These are phyloP conservation scores for Trichacis sp. DNA, from an alignment of 2,888 invertebrate species.

Conservation along the genomic window DNA sequence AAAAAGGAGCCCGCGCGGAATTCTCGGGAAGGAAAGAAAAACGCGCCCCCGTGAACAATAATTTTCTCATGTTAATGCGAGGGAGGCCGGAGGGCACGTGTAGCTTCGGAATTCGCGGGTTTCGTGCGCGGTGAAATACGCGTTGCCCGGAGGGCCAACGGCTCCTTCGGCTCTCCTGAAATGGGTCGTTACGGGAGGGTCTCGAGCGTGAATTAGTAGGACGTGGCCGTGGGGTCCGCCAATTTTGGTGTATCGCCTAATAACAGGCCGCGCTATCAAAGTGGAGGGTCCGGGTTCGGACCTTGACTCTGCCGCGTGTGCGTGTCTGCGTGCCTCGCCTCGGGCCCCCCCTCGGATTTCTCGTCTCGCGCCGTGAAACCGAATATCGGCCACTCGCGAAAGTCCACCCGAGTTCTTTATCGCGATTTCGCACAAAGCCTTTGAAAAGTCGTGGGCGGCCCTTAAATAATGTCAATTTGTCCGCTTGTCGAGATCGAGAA, in stretches of 20 bases:
- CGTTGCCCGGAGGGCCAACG: conserved; percentile 9
- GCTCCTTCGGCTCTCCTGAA: conserved; percentile 1
- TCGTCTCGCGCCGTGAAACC: conserved; percentile 7
- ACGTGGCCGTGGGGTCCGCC: conserved; percentile 57
- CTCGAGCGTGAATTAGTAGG: conserved; percentile 57
- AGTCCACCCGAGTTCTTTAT: neutral
- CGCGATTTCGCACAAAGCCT: neutral
- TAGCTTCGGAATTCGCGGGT: conserved; percentile 36
- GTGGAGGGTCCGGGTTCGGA: conserved; percentile 20
- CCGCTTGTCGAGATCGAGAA: neutral
- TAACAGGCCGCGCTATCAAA: conserved; percentile 54
- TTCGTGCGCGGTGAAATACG: conserved; percentile 1
- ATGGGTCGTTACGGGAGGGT: conserved; percentile 8
- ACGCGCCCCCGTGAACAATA: conserved; percentile 28
- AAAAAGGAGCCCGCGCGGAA: conserved; percentile 17
- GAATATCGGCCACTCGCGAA: conserved; percentile 10
- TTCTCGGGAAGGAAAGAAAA: conserved; percentile 9
- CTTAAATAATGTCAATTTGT: conserved; percentile 5
- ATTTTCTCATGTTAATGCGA: conserved; percentile 32
- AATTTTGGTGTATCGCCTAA: conserved; percentile 67
- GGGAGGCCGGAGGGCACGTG: conserved; percentile 39
- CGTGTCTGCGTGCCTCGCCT: conserved; percentile 2
- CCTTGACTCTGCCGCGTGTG: conserved; percentile 20
- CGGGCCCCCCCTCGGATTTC: conserved; percentile 12
- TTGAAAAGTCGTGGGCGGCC: neutral